phyloP scores from a whole-genome alignment of 1,140 invertebrate genomes.

The Thaumatotibia leucotreta region DNA sequence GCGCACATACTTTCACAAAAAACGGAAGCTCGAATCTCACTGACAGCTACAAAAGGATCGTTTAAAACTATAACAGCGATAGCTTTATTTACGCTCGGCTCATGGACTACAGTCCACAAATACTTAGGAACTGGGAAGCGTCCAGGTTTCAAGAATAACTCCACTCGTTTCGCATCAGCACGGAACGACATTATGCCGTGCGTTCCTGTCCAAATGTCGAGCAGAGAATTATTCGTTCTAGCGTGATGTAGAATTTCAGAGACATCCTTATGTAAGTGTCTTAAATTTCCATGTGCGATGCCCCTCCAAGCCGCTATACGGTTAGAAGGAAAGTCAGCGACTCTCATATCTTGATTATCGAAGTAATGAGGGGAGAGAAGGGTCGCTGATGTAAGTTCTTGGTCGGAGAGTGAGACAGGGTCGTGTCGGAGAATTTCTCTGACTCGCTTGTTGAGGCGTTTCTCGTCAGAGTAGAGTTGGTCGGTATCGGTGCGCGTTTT shows the following conservation, averaged over 20 bases:
- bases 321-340: constrained; percentile 61
- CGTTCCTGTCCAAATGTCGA: constrained; percentile 56
- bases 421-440: constrained; percentile 51
- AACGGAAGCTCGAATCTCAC: constrained; percentile 60
- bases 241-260: constrained; percentile 30
- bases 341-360: constrained; percentile 58
- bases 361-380: constrained; percentile 54
- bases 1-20: constrained; percentile 68
- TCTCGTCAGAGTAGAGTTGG: constrained; percentile 57
- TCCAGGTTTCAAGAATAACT: constrained; percentile 40
- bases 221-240: constrained; percentile 22
- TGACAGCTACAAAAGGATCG: constrained; percentile 67
- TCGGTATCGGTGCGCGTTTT: constrained; percentile 54
- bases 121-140: constrained; percentile 61
- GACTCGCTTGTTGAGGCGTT: constrained; percentile 44
- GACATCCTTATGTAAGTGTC: constrained; percentile 53
- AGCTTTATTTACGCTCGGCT: constrained; percentile 25
- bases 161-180: constrained; percentile 16
- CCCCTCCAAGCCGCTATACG: constrained; percentile 54
- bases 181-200: constrained; percentile 44
- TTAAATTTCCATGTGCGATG: constrained; percentile 58
- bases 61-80: constrained; percentile 57
- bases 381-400: constrained; percentile 41
- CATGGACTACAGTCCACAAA: constrained; percentile 56
- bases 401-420: constrained; percentile 44